Evolutionary conservation across 1,140 invertebrate genomes (phyloP).

Genomic region (Drosophila rufa): DNA sequence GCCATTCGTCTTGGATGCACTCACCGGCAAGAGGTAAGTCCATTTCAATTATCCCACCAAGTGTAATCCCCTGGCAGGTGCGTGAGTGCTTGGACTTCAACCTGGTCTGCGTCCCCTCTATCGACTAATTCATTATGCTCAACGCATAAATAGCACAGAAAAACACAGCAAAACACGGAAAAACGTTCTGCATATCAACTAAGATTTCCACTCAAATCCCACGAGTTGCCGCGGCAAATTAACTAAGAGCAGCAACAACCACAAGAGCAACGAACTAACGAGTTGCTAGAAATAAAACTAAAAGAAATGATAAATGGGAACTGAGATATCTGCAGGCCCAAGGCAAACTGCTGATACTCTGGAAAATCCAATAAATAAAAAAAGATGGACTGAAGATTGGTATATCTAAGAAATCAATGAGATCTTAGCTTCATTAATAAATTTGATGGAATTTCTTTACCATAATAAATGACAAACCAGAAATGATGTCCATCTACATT

Average conservation of each 20-base stretch:
- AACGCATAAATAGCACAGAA: conserved; percentile 12
- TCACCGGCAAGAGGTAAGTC: conserved; percentile 79
- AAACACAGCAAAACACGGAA: conserved; percentile 5
- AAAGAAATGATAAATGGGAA: conserved; percentile 57
- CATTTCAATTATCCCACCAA: conserved; percentile 4
- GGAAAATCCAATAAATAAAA: no score
- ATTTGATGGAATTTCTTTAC: neutral
- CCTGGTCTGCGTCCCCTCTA: neutral
- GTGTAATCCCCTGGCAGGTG: neutral
- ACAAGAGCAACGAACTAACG: conserved; percentile 33
- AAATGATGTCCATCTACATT: no score
- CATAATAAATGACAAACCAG: neutral
- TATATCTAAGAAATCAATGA: neutral
- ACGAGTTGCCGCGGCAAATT: conserved; percentile 20
- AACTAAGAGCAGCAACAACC: conserved; percentile 13
- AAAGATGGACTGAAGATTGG: no score
- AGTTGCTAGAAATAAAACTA: conserved; percentile 42
- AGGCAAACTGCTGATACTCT: conserved; percentile 11
- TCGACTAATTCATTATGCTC: conserved; percentile 36
- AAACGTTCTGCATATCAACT: conserved; percentile 37
- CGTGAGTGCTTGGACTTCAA: conserved; percentile 44
- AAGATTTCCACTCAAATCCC: conserved; percentile 45
- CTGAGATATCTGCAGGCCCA: neutral
- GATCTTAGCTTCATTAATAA: neutral
- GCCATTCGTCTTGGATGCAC: conserved; percentile 86